These are phyloP conservation scores for Cosmorhoe ocellata DNA, from an alignment of 2,888 invertebrate genomes.

Conservation along the genomic window DNA sequence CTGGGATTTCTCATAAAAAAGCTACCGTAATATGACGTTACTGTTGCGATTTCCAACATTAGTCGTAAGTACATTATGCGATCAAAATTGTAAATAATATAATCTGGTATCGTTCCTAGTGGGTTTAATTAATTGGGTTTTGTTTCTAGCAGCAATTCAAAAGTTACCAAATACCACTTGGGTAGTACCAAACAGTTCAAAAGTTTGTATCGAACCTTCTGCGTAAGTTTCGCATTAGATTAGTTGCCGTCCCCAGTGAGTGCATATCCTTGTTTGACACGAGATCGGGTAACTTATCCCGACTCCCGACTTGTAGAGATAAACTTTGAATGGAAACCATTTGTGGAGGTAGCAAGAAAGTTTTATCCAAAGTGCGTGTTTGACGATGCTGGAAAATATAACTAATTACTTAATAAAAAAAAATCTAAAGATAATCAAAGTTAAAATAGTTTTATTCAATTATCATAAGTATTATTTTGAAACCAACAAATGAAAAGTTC, in stretches of 20 bases:
- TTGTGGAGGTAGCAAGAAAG: slow-evolving; percentile 37
- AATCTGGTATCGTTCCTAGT: too few species aligned
- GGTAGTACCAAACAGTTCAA: slow-evolving; percentile 39
- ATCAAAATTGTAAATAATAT: too few species aligned
- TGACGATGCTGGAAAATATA: slow-evolving; percentile 7
- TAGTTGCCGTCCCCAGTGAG: slow-evolving; percentile 64
- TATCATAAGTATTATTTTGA: too few species aligned
- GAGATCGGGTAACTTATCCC: slow-evolving; percentile 63
- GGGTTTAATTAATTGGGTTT: neutral
- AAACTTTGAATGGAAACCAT: slow-evolving; percentile 52
- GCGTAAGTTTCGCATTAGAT: slow-evolving; percentile 54
- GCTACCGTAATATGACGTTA: too few species aligned
- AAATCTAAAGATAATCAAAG: too few species aligned
- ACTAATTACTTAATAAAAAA: too few species aligned
- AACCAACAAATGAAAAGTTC: too few species aligned
- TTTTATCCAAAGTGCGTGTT: slow-evolving; percentile 24
- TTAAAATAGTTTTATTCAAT: too few species aligned
- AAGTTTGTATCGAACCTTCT: slow-evolving; percentile 36
- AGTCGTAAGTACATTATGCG: too few species aligned
- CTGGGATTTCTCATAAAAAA: neutral
- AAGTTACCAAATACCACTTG: slow-evolving; percentile 43
- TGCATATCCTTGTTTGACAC: slow-evolving; percentile 79
- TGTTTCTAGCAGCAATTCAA: neutral
- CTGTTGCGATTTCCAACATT: too few species aligned
- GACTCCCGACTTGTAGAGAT: slow-evolving; percentile 54